Evolutionary conservation across 2,888 invertebrate genomes (phyloP).

Genomic region (Calliphora vomitoria): DNA sequence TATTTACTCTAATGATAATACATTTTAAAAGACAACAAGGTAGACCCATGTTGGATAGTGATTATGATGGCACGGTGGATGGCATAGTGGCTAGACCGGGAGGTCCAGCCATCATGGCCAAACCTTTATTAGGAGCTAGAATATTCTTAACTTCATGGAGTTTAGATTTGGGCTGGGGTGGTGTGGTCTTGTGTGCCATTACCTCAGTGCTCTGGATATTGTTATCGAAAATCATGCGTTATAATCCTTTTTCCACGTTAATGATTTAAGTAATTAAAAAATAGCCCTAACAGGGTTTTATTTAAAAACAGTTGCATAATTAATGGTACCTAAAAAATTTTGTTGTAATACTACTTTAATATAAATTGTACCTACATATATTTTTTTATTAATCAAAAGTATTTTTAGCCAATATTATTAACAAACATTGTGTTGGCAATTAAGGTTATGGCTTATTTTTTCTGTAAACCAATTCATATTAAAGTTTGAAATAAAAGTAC

Average conservation of each 20-base stretch:
- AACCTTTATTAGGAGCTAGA: constrained; percentile 88
- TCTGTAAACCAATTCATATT: constrained; percentile 43
- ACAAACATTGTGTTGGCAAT: background rate
- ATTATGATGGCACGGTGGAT: constrained; percentile 89
- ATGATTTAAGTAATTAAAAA: constrained; percentile 85
- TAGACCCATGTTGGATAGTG: constrained; percentile 87
- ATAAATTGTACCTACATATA: background rate
- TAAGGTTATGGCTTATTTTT: constrained; percentile 33
- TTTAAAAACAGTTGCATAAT: constrained; percentile 5
- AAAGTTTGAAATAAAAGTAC: constrained; percentile 59
- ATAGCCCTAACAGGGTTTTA: background rate
- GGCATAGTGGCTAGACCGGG: constrained; percentile 87
- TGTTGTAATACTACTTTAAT: constrained; percentile 24
- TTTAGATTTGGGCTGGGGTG: constrained; percentile 93
- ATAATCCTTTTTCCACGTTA: constrained; percentile 92
- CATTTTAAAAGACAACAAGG: constrained; percentile 94
- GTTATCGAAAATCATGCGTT: constrained; percentile 95
- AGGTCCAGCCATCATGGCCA: constrained; percentile 86
- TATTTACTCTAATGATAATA: constrained; percentile 96
- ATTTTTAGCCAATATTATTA: constrained; percentile 10
- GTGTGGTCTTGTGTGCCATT: constrained; percentile 92
- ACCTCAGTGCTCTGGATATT: constrained; percentile 95
- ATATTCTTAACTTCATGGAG: constrained; percentile 93
- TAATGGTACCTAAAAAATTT: background rate
- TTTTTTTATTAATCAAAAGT: constrained; percentile 7